phyloP scores from a whole-genome alignment of 2,888 invertebrate species.

The Cheilosia pagana region DNA sequence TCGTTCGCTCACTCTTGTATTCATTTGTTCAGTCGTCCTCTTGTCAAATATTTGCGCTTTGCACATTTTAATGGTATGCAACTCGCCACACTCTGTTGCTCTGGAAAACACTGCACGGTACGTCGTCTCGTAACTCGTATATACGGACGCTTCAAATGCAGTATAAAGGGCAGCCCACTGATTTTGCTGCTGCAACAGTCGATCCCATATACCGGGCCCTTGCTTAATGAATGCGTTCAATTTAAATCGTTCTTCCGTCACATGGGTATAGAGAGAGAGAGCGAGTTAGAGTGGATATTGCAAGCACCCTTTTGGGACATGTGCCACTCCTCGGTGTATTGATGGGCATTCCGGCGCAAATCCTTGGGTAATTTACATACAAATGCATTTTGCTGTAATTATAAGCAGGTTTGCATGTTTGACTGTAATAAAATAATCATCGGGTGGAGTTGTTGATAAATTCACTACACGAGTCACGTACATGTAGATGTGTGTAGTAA shows the following conservation, averaged over 20 bases:
- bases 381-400: constrained; percentile 70
- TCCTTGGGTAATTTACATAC: constrained; percentile 64
- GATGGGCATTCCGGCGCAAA: constrained; percentile 59
- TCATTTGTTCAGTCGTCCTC: constrained; percentile 51
- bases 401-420: constrained; percentile 69
- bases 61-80: constrained; percentile 51
- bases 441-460: constrained; percentile 74
- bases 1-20: constrained; percentile 39
- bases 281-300: constrained; percentile 12
- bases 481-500: constrained; percentile 3
- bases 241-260: constrained; percentile 46
- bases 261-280: constrained; percentile 12
- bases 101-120: not conserved
- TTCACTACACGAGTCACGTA: constrained; percentile 40
- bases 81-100: not conserved
- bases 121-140: no score
- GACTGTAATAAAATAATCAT: constrained; percentile 70
- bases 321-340: constrained; percentile 64
- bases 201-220: not conserved
- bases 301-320: constrained; percentile 34
- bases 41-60: constrained; percentile 64
- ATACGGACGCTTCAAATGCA: not conserved
- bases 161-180: constrained; percentile 2
- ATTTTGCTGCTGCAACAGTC: constrained; percentile 6
- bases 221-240: constrained; percentile 41